phyloP scores from a whole-genome alignment of 2,888 invertebrate genomes.

The Amblyjoppa proteus region DNA sequence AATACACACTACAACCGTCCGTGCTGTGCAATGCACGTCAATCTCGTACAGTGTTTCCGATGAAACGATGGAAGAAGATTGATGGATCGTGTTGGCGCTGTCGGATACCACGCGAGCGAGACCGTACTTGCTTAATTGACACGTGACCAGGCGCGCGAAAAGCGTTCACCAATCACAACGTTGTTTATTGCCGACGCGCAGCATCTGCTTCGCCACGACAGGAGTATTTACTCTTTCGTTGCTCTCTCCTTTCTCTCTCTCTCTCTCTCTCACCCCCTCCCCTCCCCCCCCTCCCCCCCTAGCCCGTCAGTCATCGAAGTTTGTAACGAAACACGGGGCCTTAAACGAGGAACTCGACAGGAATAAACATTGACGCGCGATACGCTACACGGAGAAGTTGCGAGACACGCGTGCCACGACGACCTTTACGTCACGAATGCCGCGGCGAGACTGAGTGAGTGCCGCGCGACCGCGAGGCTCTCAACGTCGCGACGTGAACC shows the following conservation, averaged over 20 bases:
- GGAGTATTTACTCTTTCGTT: neutral
- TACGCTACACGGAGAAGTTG: neutral
- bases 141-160: constrained; percentile 26
- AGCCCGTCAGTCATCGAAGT: neutral
- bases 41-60: neutral
- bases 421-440: constrained; percentile 58
- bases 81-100: neutral
- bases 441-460: constrained; percentile 68
- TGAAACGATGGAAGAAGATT: neutral
- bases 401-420: constrained; percentile 15
- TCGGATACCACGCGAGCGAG: neutral
- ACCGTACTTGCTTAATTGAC: constrained; percentile 1
- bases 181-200: constrained; percentile 10
- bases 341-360: neutral
- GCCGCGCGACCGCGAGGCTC: constrained; percentile 45
- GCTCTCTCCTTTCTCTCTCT: no score
- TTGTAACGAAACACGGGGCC: neutral
- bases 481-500: constrained; percentile 21
- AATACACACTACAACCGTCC: neutral
- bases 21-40: neutral
- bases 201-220: neutral
- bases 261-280: no score
- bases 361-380: neutral
- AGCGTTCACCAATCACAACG: constrained; percentile 30
- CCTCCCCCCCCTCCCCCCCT: no score